These are phyloP conservation scores for Sicus ferrugineus DNA, from an alignment of 2,888 invertebrate species.

Conservation along the genomic window DNA sequence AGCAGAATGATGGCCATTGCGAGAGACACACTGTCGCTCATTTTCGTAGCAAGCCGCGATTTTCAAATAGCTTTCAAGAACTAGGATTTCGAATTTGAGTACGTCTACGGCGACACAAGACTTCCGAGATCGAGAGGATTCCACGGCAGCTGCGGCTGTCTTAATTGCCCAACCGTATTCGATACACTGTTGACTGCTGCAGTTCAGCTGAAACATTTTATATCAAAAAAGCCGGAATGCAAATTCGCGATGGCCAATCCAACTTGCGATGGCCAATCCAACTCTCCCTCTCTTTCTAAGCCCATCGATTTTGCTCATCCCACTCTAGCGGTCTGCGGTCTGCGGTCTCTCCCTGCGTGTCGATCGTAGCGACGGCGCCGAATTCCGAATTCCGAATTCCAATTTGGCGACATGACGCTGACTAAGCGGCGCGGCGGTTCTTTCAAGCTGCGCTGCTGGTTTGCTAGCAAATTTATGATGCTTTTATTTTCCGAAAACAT, in stretches of 20 bases:
- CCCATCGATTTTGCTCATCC: neutral
- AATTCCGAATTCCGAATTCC: neutral
- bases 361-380: neutral
- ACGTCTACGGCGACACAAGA: neutral
- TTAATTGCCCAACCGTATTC: constrained; percentile 10
- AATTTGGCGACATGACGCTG: neutral
- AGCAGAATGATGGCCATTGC: constrained; percentile 43
- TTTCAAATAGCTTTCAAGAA: neutral
- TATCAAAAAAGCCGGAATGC: constrained; percentile 22
- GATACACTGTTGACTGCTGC: constrained; percentile 30
- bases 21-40: constrained; percentile 34
- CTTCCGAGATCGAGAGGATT: neutral
- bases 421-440: neutral
- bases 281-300: neutral
- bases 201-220: constrained; percentile 29
- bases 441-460: neutral
- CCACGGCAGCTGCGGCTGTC: no score
- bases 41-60: neutral
- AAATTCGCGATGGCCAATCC: neutral
- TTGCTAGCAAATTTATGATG: neutral
- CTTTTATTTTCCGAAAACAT: neutral
- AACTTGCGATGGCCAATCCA: neutral
- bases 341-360: no score
- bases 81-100: neutral
- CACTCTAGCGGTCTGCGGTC: neutral